phyloP scores from a whole-genome alignment of 2,888 invertebrate genomes.

The Aphidius colemani region DNA sequence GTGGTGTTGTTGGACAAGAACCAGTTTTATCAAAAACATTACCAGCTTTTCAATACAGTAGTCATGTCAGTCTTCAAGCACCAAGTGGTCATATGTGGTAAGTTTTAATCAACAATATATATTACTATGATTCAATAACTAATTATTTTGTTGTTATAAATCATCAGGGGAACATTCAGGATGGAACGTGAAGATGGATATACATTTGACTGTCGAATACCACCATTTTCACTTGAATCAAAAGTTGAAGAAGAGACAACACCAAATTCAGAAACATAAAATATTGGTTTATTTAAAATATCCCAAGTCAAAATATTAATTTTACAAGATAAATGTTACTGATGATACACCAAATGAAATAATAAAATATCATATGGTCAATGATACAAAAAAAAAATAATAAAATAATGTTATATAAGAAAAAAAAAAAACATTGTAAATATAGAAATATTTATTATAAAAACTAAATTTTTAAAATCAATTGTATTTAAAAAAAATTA shows the following conservation, averaged over 20 bases:
- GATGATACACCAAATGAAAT: no score
- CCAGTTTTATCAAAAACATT: slow-evolving; percentile 84
- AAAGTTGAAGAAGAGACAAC: slow-evolving; percentile 73
- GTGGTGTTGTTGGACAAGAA: slow-evolving; percentile 98
- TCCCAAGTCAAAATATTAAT: no score
- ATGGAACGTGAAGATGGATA: slow-evolving; percentile 98
- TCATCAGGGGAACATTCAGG: slow-evolving; percentile 87
- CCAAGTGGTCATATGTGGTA: slow-evolving; percentile 98
- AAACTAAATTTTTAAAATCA: no score
- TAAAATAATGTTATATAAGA: no score
- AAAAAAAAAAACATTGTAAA: no score
- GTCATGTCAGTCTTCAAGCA: slow-evolving; percentile 95
- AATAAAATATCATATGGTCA: no score
- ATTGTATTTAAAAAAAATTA: no score
- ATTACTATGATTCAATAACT: not conserved
- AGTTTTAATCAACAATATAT: slow-evolving; percentile 41
- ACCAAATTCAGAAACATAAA: slow-evolving; percentile 45
- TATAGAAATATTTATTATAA: no score
- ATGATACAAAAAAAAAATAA: no score
- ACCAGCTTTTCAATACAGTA: slow-evolving; percentile 97
- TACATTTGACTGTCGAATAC: slow-evolving; percentile 96
- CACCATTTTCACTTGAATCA: slow-evolving; percentile 95
- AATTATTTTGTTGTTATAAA: not conserved
- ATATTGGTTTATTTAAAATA: no score
- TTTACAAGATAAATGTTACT: no score